phyloP scores from a whole-genome alignment of 2,113 vertebrate species.

The Labrus mixtus region DNA sequence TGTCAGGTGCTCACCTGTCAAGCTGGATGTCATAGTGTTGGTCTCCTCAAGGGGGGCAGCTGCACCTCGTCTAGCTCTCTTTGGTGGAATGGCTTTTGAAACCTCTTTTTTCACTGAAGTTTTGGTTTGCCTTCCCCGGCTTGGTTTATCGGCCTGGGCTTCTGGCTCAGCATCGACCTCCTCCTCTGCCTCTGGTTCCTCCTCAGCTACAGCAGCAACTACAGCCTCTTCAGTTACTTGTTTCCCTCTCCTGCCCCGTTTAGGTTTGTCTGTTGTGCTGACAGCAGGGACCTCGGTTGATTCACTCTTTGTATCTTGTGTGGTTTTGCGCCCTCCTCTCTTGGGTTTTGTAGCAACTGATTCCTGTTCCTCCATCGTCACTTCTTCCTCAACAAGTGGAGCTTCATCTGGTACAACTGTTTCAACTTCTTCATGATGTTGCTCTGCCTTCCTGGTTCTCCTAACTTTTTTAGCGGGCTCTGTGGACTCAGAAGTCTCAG shows the following conservation, averaged over 20 bases:
- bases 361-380: neutral
- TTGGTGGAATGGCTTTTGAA: conserved; percentile 39
- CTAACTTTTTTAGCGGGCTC: conserved; percentile 38
- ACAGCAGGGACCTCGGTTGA: conserved; percentile 13
- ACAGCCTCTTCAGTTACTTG: neutral
- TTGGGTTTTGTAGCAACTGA: conserved; percentile 33
- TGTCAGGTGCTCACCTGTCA: too few species aligned
- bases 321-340: conserved; percentile 50
- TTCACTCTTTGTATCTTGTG: conserved; percentile 16
- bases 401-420: conserved; percentile 3
- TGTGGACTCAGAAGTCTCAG: neutral
- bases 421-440: conserved; percentile 24
- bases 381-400: conserved; percentile 2
- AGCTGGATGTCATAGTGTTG: too few species aligned
- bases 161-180: conserved; percentile 5
- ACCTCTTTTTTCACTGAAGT: conserved; percentile 15
- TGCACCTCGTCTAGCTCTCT: conserved; percentile 56
- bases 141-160: conserved; percentile 29
- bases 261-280: conserved; percentile 45
- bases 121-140: conserved; percentile 43
- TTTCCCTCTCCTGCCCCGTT: conserved; percentile 44
- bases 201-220: neutral
- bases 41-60: neutral
- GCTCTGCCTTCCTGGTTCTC: conserved; percentile 52
- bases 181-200: conserved; percentile 14